Conservation (phyloP, 2,113 vertebrate genomes). For the Motacilla alba region DNA sequence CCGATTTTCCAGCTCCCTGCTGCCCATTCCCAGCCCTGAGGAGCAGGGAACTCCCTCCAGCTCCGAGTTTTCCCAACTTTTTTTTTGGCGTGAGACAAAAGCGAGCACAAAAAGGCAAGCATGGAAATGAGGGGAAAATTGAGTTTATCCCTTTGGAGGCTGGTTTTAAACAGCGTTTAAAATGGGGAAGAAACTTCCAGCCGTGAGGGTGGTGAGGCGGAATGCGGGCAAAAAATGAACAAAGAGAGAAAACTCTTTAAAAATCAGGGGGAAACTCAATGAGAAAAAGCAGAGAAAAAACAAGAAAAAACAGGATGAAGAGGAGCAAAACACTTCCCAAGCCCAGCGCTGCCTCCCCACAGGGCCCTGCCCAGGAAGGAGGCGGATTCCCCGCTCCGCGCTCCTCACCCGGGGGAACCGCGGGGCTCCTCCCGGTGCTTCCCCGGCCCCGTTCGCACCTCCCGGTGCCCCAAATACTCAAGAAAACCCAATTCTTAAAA, state of each 20-base stretch:
- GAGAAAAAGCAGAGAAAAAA: not conserved
- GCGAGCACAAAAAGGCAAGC: not conserved
- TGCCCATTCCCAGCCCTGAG: not conserved
- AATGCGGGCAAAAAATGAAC: accelerated
- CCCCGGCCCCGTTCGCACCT: not conserved
- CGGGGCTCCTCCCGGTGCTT: not conserved
- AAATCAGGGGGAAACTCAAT: not conserved
- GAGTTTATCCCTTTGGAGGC: not conserved
- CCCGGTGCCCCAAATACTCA: too few relatives aligned
- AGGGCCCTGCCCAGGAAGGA: constrained; percentile 52
- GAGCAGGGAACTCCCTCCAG: not conserved
- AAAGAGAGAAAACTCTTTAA: accelerated
- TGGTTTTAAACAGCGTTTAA: not conserved
- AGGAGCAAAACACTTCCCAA: not conserved
- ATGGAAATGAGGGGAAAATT: accelerated
- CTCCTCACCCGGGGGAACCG: not conserved
- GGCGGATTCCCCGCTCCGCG: constrained; percentile 20
- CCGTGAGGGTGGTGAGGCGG: accelerated
- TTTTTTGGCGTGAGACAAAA: not conserved
- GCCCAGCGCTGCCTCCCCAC: constrained; percentile 21
- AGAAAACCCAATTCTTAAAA: not conserved
- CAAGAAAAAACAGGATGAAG: accelerated
- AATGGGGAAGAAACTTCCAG: not conserved
- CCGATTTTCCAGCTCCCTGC: not conserved
- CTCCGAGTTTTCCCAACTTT: not conserved